Base-by-base conservation (phyloP, 2,888 invertebrate species). In the Odontocerum albicorne region DNA sequence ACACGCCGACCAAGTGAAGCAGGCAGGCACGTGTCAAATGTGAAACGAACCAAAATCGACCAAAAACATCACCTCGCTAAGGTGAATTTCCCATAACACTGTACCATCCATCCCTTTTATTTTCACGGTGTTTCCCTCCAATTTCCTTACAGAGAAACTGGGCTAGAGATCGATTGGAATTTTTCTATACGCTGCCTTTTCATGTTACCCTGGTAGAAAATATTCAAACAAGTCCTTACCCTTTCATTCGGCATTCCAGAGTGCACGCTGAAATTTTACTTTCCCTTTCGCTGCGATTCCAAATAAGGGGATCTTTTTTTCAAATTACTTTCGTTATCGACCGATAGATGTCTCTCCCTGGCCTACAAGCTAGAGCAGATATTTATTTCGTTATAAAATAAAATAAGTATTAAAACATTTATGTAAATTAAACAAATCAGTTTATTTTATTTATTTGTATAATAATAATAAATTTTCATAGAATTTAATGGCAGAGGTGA, bases 211-310 rank as follows among this genome's bases (percentile, higher is more conserved):
- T 67, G 61, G 56, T 66, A 63, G 54, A 49, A 60, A 67, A 68
- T 72, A 71, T 72, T 72, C 70, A 66, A 63, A 52, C 57, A 68
- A 65, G 66, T 69, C 70, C 70, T 71, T 70, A 71, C 71, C 70
- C 71, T 71, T 72, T 71, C 66, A 60, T 63, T 64, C 60, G n/a
- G 60, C 65, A 68, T 69, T 67, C 66, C 64, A 63, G 38, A 36
- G 57, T 54, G 55, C 57, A 57, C 46, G 31, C 16, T 19, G n/a
- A 22, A 19, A 49, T 47, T 52, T 17, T 32, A 50, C 46, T 55
- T 55, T 51, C 49, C 49, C 46, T 55, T 50, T 55, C 40, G 13
- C 16, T n/a, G 20, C 12, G 42, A 3, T 38, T 38, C 38, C 3
- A 16, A 15, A 6, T 4, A 27, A 7, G 6, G 27, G 27, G 10